Percentiles rank a stretch among this genome's conserved stretches.
phyloP scores from a whole-genome alignment of 37 sponge, comb jelly and placozoan species.

The Diacarnus erythraeanus region DNA sequence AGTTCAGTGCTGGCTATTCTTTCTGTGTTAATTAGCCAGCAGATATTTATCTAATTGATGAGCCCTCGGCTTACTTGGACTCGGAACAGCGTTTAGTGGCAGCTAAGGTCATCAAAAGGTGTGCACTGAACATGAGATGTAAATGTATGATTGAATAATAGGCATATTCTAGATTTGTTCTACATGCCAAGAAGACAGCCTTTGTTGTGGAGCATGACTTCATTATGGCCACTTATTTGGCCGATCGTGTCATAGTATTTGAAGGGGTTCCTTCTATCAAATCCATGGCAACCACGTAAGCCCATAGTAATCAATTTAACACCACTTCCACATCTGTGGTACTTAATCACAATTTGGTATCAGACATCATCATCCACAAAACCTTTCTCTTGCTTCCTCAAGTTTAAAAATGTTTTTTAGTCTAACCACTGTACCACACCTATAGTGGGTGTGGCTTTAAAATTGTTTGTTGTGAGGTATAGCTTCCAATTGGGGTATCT shows the following conservation, averaged over 20 bases:
- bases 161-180: constrained; percentile 72
- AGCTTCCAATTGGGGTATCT: too few relatives aligned
- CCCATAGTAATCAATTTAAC: too few relatives aligned
- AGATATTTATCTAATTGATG: constrained; percentile 97
- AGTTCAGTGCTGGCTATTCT: background rate
- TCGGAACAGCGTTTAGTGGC: constrained; percentile 97
- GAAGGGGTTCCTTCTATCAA: constrained; percentile 92
- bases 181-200: constrained; percentile 99
- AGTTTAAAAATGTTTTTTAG: too few relatives aligned
- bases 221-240: constrained; percentile 99
- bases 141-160: background rate
- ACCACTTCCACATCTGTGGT: too few relatives aligned
- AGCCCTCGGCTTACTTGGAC: constrained; percentile 98
- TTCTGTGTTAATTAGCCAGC: constrained; percentile 70
- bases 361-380: too few relatives aligned
- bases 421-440: too few relatives aligned
- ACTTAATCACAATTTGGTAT: too few relatives aligned
- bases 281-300: constrained; percentile 78
- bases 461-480: too few relatives aligned
- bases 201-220: constrained; percentile 99
- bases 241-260: constrained; percentile 97
- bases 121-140: background rate
- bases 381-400: too few relatives aligned
- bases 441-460: too few relatives aligned
- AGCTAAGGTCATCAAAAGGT: constrained; percentile 97